Evolutionary conservation across 2,113 vertebrate species (phyloP), one percentile per base, ranked within the genome.

Genomic region (Pluvianellus socialis): DNA sequence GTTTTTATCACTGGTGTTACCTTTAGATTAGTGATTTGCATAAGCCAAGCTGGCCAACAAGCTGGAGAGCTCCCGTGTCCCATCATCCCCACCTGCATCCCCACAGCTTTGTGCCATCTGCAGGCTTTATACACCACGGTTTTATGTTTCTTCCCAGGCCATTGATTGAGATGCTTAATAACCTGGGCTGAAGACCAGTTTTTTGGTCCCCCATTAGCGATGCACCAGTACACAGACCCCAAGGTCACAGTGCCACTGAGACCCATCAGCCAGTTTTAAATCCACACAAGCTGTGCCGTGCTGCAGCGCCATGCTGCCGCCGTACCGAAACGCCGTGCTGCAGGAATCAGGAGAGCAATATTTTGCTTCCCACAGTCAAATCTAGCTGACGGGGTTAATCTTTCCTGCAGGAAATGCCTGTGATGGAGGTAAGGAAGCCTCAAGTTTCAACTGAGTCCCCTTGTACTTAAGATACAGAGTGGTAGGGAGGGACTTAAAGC

Each of bases 241-340:
- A 16, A 21, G 32, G 9, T 10, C n/a, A 16, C 32, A 3, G 61
- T 22, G 61, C 61, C 26, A 2, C 67, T 10, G 79, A 19, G 62
- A 42, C 33, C 30, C 50, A 20, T 13, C 49, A 30, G 28, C 30
- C 23, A 1, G 38, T 18, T 38, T 15, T 7, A 15, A 38, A 14
- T 2, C 55, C 55, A 10, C 21, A 6, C 4, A 12, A 28, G 3
- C 18, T 2, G 9, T 18, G 23, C 35, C 2, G 1, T 40, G 40
- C 33, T 12, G 53, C 65, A 12, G 79, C 5, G 23, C 2, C 50
- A 10, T 14, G 23, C 70, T 50, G 22, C 28, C 0, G 0, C 19
- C 3, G 1, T 12, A 4, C 40, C 9, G 21, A 27, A 28, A 8
- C 0, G 2, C 15, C 2, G 11, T 6, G 1, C 38, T 16, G 55